Base-by-base conservation (phyloP, 2,888 invertebrate species). In the Agrotis exclamationis region DNA sequence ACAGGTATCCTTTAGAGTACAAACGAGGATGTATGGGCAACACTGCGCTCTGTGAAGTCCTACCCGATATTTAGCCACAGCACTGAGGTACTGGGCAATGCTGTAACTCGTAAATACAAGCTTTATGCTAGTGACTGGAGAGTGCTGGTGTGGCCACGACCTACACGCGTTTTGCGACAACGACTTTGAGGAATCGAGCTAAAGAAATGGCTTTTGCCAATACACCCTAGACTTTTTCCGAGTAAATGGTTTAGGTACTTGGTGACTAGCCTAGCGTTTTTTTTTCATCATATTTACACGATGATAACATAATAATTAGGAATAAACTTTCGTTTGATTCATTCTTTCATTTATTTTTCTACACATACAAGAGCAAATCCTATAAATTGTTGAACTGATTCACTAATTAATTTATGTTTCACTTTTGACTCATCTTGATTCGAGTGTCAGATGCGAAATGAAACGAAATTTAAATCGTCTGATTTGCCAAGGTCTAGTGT, bases 11-110 rank as follows among this genome's bases (percentile, higher is more conserved):
- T 84, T 85, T 84, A 87, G 74, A 77, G 77, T 74, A 79, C 83
- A 82, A 89, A 89, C 86, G 69, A 89, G 86, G 76, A 91, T 86
- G 76, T 86, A 88, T 80, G 81, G 73, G 9, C 59, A 67, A 63
- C 33, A 24, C 78, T 65, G 64, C 70, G 66, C 74, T 72, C 80
- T 70, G 66, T 79, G 73, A 77, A 77, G 73, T 59, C 50, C 60
- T 79, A 51, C 56, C 80, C 71, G 70, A 84, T 84, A 82, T 83
- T 84, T 80, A 80, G 72, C 71, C 54, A 56, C 54, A 64, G 63
- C 66, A 50, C 62, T 39, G 70, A 76, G 69, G 75, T 69, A 20
- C 22, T 39, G 48, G n/a, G 63, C 56, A 63, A 66, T 70, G 58
- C 81, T 73, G 75, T 86, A 85, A 84, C 59, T 82, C 82, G 74